These are phyloP conservation scores for Lathronympha strigana DNA, from an alignment of 2,888 invertebrate species.

Conservation along the genomic window DNA sequence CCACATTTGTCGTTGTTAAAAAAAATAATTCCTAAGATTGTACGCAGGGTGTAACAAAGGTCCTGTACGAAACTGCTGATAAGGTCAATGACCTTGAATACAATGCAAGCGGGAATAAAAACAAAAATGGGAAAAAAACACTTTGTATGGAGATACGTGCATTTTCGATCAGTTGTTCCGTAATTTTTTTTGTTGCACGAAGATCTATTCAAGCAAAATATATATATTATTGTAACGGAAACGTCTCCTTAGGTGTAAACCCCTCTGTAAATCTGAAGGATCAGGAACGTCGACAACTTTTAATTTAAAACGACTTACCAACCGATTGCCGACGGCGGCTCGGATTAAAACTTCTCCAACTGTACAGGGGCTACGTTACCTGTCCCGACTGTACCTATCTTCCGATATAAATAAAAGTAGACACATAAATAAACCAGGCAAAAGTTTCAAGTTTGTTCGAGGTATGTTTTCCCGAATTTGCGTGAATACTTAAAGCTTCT, in stretches of 20 bases:
- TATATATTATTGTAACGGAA: slow-evolving; percentile 3
- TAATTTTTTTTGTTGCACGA: too few relatives aligned
- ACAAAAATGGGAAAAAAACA: too few relatives aligned
- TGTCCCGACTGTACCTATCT: slow-evolving; percentile 31
- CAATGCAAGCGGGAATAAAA: too few relatives aligned
- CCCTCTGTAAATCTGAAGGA: slow-evolving; percentile 59
- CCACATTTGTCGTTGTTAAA: too few relatives aligned
- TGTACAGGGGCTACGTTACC: slow-evolving; percentile 55
- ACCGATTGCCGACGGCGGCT: slow-evolving; percentile 63
- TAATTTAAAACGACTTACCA: slow-evolving; percentile 77
- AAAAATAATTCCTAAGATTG: too few relatives aligned
- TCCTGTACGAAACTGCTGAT: too few relatives aligned
- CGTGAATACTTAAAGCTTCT: slow-evolving; percentile 26
- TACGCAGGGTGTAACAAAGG: too few relatives aligned
- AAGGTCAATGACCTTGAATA: too few relatives aligned
- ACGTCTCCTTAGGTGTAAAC: slow-evolving; percentile 51
- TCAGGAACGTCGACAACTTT: slow-evolving; percentile 64
- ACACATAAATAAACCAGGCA: slow-evolving; percentile 52
- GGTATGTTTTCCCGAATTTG: slow-evolving; percentile 26
- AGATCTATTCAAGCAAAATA: background rate
- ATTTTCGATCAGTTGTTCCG: too few relatives aligned
- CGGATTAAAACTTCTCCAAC: slow-evolving; percentile 67
- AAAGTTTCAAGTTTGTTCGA: slow-evolving; percentile 36
- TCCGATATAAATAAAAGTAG: slow-evolving; percentile 50
- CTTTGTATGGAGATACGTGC: too few relatives aligned